Base-by-base conservation (phyloP, 64 coral and sea anemone genomes). In the Actinia tenebrosa region DNA sequence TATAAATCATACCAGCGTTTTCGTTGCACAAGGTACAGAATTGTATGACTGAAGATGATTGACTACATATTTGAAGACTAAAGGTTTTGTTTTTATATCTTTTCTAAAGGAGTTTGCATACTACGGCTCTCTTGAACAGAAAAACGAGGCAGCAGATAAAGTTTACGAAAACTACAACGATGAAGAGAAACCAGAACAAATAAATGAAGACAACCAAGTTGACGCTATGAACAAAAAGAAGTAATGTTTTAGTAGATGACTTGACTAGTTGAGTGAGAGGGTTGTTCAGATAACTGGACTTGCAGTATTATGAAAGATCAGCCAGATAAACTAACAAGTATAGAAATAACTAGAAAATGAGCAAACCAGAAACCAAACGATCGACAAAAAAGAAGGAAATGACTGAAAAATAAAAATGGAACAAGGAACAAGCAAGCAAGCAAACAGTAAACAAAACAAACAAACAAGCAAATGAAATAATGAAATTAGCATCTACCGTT, bases 181-280 rank as follows among this genome's bases (percentile, higher is more conserved):
- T 25, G 91, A 90, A 16, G 92, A 98, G 9, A 89, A 89, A 16
- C 9, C 60, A 11, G 91, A 72, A 5, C 91, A 89, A 50, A 80
- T 92, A 47, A 89, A 87, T 78, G 71, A 84, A 5, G 56, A 45
- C 77, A 88, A 92, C 42, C 82, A 82, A 59, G 89, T 92, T 19
- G 90, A 98, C 50, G 78, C 56, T 60, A 92, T 94, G 88, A 98
- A 94, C 82, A 82, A 98, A 86, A 87, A 93, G 53, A 96, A 96
- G 94, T 96, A 52, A 66, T 50, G 47, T 50, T 10, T 22, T 83
- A 5, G 15, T 66, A 66, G n/a, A 66, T 23, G 15, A 20, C 60
- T 61, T 61, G 47, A 61, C 18, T 61, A 61, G 3, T 61, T 37
- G 16, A 18, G 13, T 61, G 60, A 9, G n/a, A 20, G 63, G n/a